Base-by-base conservation (phyloP, 2,888 invertebrate species). In the Elegia similella region DNA sequence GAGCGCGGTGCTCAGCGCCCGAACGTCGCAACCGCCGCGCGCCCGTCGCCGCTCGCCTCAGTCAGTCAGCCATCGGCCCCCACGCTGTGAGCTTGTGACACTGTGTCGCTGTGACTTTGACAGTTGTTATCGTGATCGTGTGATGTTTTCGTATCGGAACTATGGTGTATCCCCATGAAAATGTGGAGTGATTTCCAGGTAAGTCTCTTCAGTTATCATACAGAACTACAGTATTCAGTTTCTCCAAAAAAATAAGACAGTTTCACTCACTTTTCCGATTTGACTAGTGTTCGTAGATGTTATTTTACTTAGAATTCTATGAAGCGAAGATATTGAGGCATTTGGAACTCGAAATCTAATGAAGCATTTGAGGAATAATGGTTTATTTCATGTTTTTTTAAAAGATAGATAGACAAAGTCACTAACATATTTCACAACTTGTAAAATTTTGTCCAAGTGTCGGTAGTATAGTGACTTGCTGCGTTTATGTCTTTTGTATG, bases 151-250 rank as follows among this genome's bases (percentile, higher is more conserved):
- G 81, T 88, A 84, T 88, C 76, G 90, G 88, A 90, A 91, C 89
- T 90, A 91, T 91, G 91, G 86, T 91, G 88, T 85, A 90, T 91
- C 84, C 90, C 86, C 78, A 91, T 91, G 91, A 91, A 91, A 84
- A 91, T 91, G 91, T 91, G 91, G 91, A 91, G 91, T 91, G 91
- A 91, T 86, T 90, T 91, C 75, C 91, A 91, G 89, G 91, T 91
- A 73, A 88, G 90, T 73, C 47, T 50, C 60, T 17, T 57, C 6
- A 54, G 52, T 12, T 65, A 63, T 62, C 44, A 52, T 30, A 42
- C 60, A 8, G 1, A 15, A 10, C 30, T 34, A 17, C 12, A 30
- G 16, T 56, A 17, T 16, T 52, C 30, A 3, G 34, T 38, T 54
- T 38, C 38, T 60, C 7, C 52, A 42, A 42, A 17, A 29, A 47